Evolutionary conservation across 2,888 invertebrate genomes (phyloP), one percentile per base, ranked within the genome.

Genomic region (Protonemura montana): DNA sequence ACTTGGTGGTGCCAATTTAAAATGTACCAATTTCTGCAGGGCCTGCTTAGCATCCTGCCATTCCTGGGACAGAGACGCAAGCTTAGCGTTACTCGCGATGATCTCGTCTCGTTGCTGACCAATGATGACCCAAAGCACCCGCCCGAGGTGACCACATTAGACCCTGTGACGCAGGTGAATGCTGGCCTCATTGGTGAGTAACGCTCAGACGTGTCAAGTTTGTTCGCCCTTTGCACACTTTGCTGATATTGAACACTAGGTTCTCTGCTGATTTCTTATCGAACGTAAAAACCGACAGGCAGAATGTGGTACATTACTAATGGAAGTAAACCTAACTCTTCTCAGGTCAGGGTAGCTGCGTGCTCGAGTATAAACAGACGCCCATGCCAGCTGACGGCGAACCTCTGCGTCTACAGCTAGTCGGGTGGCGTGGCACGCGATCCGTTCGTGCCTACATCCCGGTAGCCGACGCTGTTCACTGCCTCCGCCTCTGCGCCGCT

Each of bases 371-470:
- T 89, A 90, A 92, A 87, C 93, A 93, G 88, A 90, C 92, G 86
- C 89, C 90, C 82, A 89, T 90, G 77, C 90, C 90, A 6, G 89
- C 90, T 59, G 91, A 90, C 7, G 93, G 93, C 85, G 89, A 90
- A 59, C 90, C 91, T 13, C 90, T 93, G 76, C 91, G 91, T 59
- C 92, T 98, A 84, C 93, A 94, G 76, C 92, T 97, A 87, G 97
- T 97, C 83, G 98, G 98, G 0, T 99, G 99, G 98, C 94, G 97
- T 88, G 98, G 98, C 3, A 96, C 95, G 16, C 94, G 95, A 87
- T 97, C 98, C 0, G 92, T 98, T 27, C 93, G 98, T 25, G 97
- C 97, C 0, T 99, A 98, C 92, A 96, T 98, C 42, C 95, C 97
- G 29, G 93, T 95, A 35, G 94, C 95, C 86, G 98, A 97, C 90